A percentile compares a stretch with the other conserved stretches of the same genome.
phyloP scores from a whole-genome alignment of 2,888 invertebrate species.

The Limnephilus auricula region DNA sequence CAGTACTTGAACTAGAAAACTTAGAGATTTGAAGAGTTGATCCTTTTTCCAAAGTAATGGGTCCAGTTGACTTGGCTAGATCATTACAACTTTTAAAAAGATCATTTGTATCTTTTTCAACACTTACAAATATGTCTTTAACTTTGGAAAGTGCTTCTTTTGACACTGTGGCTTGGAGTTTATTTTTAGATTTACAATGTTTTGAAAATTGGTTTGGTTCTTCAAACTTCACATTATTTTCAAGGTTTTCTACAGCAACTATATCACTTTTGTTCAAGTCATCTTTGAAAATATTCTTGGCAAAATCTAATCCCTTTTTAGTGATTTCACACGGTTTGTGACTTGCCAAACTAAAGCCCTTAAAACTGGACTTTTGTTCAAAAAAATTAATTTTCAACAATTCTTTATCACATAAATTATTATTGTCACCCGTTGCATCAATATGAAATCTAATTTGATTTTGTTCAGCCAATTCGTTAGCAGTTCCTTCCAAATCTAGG shows the following conservation, averaged over 20 bases:
- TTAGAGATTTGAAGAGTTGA: not conserved
- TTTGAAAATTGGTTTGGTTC: not conserved
- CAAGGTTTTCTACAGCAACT: not conserved
- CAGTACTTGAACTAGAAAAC: conserved; percentile 70
- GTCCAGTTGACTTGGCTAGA: not conserved
- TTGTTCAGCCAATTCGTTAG: not conserved
- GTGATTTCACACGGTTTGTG: not conserved
- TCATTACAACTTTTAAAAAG: not conserved
- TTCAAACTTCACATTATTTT: not conserved
- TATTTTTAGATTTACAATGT: conserved; percentile 46
- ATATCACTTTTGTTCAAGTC: conserved; percentile 17
- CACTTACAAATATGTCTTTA: not conserved
- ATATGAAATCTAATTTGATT: not conserved
- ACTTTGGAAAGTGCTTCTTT: not conserved
- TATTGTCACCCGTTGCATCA: not conserved
- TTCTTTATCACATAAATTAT: not conserved
- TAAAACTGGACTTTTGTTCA: not conserved
- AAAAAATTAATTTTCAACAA: not conserved
- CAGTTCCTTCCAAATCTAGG: not conserved
- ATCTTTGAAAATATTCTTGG: conserved; percentile 55
- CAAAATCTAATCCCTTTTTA: conserved; percentile 49
- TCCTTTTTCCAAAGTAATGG: not conserved
- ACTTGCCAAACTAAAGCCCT: conserved; percentile 15
- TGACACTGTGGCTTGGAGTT: conserved; percentile 25
- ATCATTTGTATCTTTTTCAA: not conserved